Percentiles rank a stretch among this genome's conserved stretches.
phyloP scores from a whole-genome alignment of 2,888 invertebrate genomes.

The Epinotia brunnichana region DNA sequence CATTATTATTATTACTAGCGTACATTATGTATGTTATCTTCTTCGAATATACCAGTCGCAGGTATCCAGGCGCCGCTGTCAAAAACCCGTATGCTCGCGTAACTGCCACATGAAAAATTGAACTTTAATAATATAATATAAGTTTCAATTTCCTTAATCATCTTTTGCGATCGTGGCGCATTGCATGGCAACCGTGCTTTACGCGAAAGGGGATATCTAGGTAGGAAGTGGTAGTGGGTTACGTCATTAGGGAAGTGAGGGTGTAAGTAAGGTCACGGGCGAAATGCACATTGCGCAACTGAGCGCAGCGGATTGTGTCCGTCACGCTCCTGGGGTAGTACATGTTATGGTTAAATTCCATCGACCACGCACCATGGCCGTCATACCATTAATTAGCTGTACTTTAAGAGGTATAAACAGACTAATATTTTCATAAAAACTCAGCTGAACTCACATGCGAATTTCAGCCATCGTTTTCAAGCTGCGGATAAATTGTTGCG shows the following conservation, averaged over 20 bases:
- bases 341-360: conserved; percentile 34
- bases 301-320: conserved; percentile 67
- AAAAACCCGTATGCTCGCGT: not conserved
- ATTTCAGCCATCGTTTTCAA: not conserved
- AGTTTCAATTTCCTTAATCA: conserved; percentile 14
- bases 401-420: not conserved
- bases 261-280: conserved; percentile 63
- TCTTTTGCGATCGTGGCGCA: conserved; percentile 2
- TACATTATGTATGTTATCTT: not conserved
- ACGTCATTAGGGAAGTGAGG: conserved; percentile 1
- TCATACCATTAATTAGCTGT: conserved; percentile 27
- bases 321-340: conserved; percentile 61
- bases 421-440: not conserved
- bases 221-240: not conserved
- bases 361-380: conserved; percentile 31
- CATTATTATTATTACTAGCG: not conserved
- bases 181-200: not conserved
- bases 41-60: not conserved
- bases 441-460: not conserved
- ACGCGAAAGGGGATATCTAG: not conserved
- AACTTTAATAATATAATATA: not conserved
- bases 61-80: not conserved
- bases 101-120: not conserved
- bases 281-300: conserved; percentile 64
- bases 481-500: not conserved